Conservation (phyloP, 2,113 vertebrate species). For the Melierax canorus region DNA sequence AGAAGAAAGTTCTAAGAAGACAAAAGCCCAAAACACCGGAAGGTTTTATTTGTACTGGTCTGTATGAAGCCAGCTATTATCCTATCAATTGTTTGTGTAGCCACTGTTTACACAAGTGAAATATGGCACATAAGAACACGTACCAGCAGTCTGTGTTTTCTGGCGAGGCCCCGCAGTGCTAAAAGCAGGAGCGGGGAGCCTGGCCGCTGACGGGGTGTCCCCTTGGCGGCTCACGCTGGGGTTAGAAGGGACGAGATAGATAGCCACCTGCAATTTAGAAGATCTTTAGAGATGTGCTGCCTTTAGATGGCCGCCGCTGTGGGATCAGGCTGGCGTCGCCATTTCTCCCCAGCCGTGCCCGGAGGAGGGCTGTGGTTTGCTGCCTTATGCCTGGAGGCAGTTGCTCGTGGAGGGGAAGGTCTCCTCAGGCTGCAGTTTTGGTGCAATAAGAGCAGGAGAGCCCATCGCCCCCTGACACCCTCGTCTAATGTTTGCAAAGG, state of each 20-base stretch:
- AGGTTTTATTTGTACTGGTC: conserved; percentile 44
- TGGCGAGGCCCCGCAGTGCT: not conserved
- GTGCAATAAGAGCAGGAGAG: not conserved
- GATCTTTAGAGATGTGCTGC: not conserved
- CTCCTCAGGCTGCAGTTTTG: not conserved
- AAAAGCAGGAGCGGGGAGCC: not conserved
- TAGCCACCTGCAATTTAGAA: not conserved
- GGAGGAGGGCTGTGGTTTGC: not conserved
- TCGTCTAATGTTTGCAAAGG: not conserved
- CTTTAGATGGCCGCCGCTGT: not conserved
- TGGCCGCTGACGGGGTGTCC: accelerated
- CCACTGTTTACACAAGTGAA: not conserved
- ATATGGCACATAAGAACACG: not conserved
- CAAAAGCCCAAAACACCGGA: conserved; percentile 8
- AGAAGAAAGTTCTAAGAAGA: not conserved
- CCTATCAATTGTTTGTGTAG: conserved; percentile 13
- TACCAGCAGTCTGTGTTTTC: not conserved
- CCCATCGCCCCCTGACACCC: not conserved
- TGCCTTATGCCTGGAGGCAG: not conserved
- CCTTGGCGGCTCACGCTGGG: accelerated
- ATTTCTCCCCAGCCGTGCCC: not conserved
- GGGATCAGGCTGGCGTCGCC: not conserved
- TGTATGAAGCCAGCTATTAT: conserved; percentile 28
- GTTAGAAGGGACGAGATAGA: not conserved
- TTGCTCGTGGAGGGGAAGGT: accelerated